phyloP scores from a whole-genome alignment of 2,113 vertebrate species.

The Zeus faber region DNA sequence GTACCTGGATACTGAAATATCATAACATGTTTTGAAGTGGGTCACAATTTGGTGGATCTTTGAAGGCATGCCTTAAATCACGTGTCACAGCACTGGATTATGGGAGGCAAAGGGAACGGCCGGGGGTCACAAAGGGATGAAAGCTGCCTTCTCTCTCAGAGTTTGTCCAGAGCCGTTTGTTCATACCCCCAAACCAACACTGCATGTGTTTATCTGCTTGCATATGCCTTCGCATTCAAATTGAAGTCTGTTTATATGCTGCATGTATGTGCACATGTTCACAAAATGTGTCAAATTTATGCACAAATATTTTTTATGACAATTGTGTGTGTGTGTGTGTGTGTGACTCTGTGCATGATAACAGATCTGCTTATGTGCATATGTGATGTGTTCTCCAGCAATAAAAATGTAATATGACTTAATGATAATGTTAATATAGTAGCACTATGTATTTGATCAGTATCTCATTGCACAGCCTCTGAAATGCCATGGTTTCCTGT shows the following conservation, averaged over 20 bases:
- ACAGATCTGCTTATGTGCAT: slow-evolving; percentile 6
- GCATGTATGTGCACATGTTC: too few species aligned
- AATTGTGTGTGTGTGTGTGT: slow-evolving; percentile 3
- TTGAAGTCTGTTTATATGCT: too few species aligned
- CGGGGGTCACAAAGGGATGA: slow-evolving; percentile 52
- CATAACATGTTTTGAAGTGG: slow-evolving; percentile 22
- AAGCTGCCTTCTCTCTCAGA: slow-evolving; percentile 45
- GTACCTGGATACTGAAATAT: slow-evolving; percentile 23
- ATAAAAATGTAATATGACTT: neutral
- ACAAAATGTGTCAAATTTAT: too few species aligned
- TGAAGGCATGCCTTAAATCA: slow-evolving; percentile 23
- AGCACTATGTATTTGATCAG: neutral
- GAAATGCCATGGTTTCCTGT: slow-evolving; percentile 7
- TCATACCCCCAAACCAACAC: slow-evolving; percentile 49
- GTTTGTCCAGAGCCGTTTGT: slow-evolving; percentile 45
- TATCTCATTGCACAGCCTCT: neutral
- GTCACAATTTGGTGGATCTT: slow-evolving; percentile 14
- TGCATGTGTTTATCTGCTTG: slow-evolving; percentile 6
- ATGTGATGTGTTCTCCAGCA: neutral
- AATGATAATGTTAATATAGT: neutral
- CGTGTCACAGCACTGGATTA: slow-evolving; percentile 37
- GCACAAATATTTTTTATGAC: too few species aligned
- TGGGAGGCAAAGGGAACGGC: slow-evolving; percentile 32
- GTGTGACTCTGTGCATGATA: neutral
- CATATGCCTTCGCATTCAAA: too few species aligned